phyloP scores from a whole-genome alignment of 2,113 vertebrate genomes.

The Paedocypris sp. region DNA sequence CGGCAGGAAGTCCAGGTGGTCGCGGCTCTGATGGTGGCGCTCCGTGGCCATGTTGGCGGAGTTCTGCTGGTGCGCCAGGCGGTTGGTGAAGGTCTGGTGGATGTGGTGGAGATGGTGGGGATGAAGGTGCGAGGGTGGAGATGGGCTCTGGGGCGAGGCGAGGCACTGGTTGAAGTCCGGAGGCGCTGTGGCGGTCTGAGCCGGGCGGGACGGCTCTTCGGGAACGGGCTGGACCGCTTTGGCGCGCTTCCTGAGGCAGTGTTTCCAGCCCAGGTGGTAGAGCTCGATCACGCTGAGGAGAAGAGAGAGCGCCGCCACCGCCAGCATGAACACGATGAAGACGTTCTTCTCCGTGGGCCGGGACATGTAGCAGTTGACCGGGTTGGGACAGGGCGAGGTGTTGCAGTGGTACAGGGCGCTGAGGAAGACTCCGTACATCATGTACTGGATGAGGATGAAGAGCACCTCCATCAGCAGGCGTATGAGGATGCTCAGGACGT shows the following conservation, averaged over 20 bases:
- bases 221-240: neutral
- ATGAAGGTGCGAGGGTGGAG: slow-evolving; percentile 31
- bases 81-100: slow-evolving; percentile 69
- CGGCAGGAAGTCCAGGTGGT: slow-evolving; percentile 66
- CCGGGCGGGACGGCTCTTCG: slow-evolving; percentile 28
- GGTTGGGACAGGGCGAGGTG: slow-evolving; percentile 79
- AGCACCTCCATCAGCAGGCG: slow-evolving; percentile 85
- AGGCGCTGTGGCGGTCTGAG: slow-evolving; percentile 69
- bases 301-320: slow-evolving; percentile 78
- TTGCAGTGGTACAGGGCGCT: slow-evolving; percentile 75
- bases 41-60: slow-evolving; percentile 78
- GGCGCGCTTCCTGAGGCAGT: slow-evolving; percentile 36
- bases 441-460: slow-evolving; percentile 84
- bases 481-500: slow-evolving; percentile 84
- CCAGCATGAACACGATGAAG: slow-evolving; percentile 94
- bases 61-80: slow-evolving; percentile 82
- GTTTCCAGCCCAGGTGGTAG: slow-evolving; percentile 85
- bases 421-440: slow-evolving; percentile 86
- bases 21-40: slow-evolving; percentile 64
- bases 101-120: slow-evolving; percentile 39
- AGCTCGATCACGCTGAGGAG: slow-evolving; percentile 82
- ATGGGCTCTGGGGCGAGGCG: slow-evolving; percentile 20
- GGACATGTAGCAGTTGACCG: slow-evolving; percentile 91
- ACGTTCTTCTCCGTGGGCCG: slow-evolving; percentile 95
- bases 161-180: slow-evolving; percentile 84